Evolutionary conservation across 2,888 invertebrate genomes (phyloP).

Genomic region (Plemyria rubiginata): DNA sequence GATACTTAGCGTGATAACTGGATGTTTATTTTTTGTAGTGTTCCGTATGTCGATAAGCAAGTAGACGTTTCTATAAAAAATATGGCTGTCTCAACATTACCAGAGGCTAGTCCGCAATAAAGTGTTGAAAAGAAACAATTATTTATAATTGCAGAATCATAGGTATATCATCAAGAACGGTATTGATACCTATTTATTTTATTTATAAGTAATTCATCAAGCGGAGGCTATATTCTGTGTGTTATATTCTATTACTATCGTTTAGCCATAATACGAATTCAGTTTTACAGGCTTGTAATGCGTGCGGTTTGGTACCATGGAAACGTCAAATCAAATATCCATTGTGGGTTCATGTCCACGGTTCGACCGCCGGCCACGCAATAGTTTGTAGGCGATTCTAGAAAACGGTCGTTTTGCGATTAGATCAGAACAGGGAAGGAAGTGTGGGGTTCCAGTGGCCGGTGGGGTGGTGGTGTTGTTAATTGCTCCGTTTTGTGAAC

Average conservation of each 20-base stretch:
- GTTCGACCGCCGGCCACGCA: conserved; percentile 66
- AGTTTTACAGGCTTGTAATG: conserved; percentile 15
- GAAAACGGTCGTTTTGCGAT: conserved; percentile 85
- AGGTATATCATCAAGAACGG: conserved; percentile 5
- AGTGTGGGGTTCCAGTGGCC: conserved; percentile 51
- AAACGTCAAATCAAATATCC: conserved; percentile 42
- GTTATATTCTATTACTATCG: neutral
- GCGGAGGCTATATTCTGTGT: neutral
- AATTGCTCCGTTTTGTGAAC: conserved; percentile 85
- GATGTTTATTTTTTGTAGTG: conserved; percentile 54
- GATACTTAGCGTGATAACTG: conserved; percentile 63
- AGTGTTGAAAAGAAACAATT: conserved; percentile 14
- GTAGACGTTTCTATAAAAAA: conserved; percentile 15
- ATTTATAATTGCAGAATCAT: conserved; percentile 18
- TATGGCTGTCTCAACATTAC: conserved; percentile 8
- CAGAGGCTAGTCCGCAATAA: conserved; percentile 9
- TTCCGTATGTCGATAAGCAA: conserved; percentile 18
- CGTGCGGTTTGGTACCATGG: conserved; percentile 31
- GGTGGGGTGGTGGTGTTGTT: conserved; percentile 69
- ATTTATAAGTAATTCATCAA: neutral
- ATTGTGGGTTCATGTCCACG: conserved; percentile 43
- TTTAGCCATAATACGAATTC: conserved; percentile 2
- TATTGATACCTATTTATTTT: too few relatives aligned
- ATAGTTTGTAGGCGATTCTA: conserved; percentile 83
- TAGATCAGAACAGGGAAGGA: conserved; percentile 72